phyloP scores from a whole-genome alignment of 2,888 invertebrate genomes.

The Thyatira batis region DNA sequence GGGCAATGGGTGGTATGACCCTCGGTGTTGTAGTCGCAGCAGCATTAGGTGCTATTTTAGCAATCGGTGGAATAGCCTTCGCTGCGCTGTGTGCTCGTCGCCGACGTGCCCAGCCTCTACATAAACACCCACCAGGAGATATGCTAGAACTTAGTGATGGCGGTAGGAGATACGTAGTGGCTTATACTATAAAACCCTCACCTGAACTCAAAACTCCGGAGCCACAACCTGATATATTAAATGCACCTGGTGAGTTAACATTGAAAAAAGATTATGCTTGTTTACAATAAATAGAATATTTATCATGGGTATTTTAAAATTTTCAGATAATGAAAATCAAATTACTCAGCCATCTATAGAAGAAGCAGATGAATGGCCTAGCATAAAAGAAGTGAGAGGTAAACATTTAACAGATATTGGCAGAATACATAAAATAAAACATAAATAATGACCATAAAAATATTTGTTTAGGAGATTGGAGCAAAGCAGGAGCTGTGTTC shows the following conservation, averaged over 20 bases:
- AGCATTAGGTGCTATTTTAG: constrained; percentile 58
- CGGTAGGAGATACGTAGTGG: constrained; percentile 92
- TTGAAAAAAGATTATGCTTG: neutral
- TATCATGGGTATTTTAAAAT: constrained; percentile 17
- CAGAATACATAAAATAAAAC: neutral
- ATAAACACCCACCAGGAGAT: constrained; percentile 74
- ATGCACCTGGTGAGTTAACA: constrained; percentile 83
- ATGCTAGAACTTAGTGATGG: constrained; percentile 88
- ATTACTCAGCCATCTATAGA: constrained; percentile 47
- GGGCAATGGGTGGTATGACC: constrained; percentile 86
- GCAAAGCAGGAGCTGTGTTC: constrained; percentile 73
- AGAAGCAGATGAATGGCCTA: constrained; percentile 74
- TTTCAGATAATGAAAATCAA: constrained; percentile 63
- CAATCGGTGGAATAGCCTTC: constrained; percentile 59
- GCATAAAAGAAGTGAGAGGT: constrained; percentile 76
- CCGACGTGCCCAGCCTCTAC: constrained; percentile 60
- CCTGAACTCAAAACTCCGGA: constrained; percentile 81
- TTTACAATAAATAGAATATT: neutral
- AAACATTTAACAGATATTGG: constrained; percentile 7
- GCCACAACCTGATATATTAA: constrained; percentile 90
- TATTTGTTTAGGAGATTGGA: constrained; percentile 63
- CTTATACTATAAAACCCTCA: constrained; percentile 90
- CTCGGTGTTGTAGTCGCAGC: constrained; percentile 83
- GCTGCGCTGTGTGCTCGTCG: constrained; percentile 62
- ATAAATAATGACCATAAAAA: neutral